Conservation (phyloP, 2,888 invertebrate species). For the Gari tellinella region DNA sequence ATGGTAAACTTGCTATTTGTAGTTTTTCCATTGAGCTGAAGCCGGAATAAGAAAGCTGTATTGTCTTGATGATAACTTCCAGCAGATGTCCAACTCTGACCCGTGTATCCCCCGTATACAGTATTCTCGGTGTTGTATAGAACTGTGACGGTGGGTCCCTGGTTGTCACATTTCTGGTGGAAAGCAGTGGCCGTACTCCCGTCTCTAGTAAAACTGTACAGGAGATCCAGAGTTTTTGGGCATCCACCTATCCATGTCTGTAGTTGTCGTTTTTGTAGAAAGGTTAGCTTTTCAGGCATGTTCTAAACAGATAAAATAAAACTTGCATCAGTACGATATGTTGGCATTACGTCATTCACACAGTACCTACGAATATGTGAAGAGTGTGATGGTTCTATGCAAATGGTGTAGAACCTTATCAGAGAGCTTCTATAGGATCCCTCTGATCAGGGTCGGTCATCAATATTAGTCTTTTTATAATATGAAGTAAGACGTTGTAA, state of each 20-base stretch:
- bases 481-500: too few species aligned
- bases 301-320: too few species aligned
- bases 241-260: constrained; percentile 53
- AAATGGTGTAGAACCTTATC: too few species aligned
- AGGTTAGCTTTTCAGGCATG: neutral
- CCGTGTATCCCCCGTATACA: constrained; percentile 62
- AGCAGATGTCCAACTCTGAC: constrained; percentile 44
- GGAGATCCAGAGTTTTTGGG: constrained; percentile 39
- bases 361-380: too few species aligned
- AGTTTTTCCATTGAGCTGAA: constrained; percentile 36
- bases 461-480: too few species aligned
- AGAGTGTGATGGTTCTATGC: too few species aligned
- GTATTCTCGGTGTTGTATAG: constrained; percentile 58
- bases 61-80: constrained; percentile 32
- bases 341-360: too few species aligned
- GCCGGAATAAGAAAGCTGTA: constrained; percentile 58
- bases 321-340: too few species aligned
- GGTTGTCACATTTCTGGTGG: constrained; percentile 62
- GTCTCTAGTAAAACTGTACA: constrained; percentile 59
- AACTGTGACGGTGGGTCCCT: constrained; percentile 63
- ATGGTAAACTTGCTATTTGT: constrained; percentile 36
- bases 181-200: constrained; percentile 55
- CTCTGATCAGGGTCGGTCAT: too few species aligned
- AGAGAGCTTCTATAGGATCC: too few species aligned
- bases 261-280: constrained; percentile 41